A percentile compares a stretch with the other conserved stretches of the same genome.
phyloP scores from a whole-genome alignment of 2,797 vertebrate species.

The Acanthornis magna region DNA sequence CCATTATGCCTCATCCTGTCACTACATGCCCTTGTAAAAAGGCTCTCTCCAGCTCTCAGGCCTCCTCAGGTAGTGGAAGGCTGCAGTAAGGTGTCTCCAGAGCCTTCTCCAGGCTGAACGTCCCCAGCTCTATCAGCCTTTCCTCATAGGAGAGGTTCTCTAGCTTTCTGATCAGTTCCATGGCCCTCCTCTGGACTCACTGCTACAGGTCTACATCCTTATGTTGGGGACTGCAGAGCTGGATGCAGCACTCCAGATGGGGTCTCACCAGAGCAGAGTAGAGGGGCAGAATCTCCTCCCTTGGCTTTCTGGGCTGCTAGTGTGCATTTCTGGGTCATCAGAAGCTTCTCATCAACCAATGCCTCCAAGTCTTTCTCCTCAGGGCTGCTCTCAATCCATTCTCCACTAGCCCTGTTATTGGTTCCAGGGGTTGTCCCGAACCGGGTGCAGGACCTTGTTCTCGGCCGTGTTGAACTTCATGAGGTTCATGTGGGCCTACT shows the following conservation, averaged over 20 bases:
- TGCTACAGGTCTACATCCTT: neutral
- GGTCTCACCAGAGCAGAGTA: neutral
- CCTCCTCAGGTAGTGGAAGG: neutral
- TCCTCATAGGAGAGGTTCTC: neutral
- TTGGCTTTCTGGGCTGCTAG: neutral
- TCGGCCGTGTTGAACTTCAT: neutral
- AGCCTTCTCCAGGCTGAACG: neutral
- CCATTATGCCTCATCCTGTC: neutral
- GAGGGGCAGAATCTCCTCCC: neutral
- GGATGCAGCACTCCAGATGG: neutral
- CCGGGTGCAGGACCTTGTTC: neutral
- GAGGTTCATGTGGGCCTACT: accelerated
- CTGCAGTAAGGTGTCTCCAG: neutral
- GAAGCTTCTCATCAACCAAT: neutral
- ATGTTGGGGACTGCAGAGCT: neutral
- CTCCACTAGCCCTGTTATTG: neutral
- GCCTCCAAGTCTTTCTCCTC: neutral
- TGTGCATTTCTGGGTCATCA: neutral
- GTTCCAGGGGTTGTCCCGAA: neutral
- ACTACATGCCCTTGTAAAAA: neutral
- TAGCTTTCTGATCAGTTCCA: neutral
- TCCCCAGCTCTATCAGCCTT: neutral
- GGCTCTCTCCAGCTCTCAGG: neutral
- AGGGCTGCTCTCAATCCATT: neutral
- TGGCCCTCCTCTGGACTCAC: accelerated